Conservation (phyloP, 2,888 invertebrate genomes). For the Caenorhabditis plicata region DNA sequence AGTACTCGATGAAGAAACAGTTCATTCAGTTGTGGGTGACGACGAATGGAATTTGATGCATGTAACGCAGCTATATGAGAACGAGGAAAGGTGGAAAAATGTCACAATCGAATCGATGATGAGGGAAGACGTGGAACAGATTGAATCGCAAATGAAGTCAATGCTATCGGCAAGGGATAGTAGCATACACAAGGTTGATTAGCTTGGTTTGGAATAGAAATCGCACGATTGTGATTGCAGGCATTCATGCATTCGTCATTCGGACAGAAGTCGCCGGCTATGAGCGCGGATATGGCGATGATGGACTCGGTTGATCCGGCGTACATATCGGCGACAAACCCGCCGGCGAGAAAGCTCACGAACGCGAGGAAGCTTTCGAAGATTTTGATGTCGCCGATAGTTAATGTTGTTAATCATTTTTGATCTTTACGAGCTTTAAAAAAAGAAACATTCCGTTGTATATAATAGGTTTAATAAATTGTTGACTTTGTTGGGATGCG, state of each 20-base stretch:
- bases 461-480: too few relatives aligned
- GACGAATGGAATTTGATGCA: slow-evolving; percentile 25
- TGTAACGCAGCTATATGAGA: slow-evolving; percentile 18
- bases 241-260: slow-evolving; percentile 22
- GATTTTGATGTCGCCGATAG: slow-evolving; percentile 8
- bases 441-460: too few relatives aligned
- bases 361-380: slow-evolving; percentile 22
- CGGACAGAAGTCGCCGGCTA: slow-evolving; percentile 11
- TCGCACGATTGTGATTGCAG: slow-evolving; percentile 3
- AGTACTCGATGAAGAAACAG: slow-evolving; percentile 10
- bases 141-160: slow-evolving; percentile 18
- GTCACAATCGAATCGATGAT: slow-evolving; percentile 14
- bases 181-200: slow-evolving; percentile 11
- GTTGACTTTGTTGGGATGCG: too few relatives aligned
- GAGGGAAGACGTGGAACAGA: slow-evolving; percentile 16
- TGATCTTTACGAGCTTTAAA: too few relatives aligned
- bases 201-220: neutral
- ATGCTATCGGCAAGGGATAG: slow-evolving; percentile 24
- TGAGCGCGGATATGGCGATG: slow-evolving; percentile 20
- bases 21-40: slow-evolving; percentile 19
- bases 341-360: neutral
- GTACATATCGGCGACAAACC: slow-evolving; percentile 12
- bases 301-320: slow-evolving; percentile 21
- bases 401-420: neutral
- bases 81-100: slow-evolving; percentile 23